These are phyloP conservation scores for Chionoecetes opilio DNA, from an alignment of 1,140 invertebrate genomes.

Conservation along the genomic window DNA sequence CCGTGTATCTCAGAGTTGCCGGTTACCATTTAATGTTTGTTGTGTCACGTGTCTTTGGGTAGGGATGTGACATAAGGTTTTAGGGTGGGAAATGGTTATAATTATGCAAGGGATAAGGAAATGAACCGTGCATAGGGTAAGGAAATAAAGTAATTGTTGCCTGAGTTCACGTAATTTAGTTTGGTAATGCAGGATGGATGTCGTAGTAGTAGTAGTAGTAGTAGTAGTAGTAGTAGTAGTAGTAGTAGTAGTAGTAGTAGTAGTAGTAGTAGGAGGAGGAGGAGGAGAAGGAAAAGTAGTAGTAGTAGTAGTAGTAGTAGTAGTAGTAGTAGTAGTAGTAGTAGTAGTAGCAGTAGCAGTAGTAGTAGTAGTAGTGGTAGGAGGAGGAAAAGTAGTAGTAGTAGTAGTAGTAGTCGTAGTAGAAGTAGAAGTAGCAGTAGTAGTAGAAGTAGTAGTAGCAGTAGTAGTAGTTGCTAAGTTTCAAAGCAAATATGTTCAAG, in stretches of 20 bases:
- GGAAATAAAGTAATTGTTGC: too few relatives aligned
- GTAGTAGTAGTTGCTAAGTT: too few relatives aligned
- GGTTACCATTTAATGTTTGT: not conserved
- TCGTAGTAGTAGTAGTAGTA: not conserved
- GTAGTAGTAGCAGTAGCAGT: not conserved
- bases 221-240: not conserved
- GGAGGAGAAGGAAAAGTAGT: not conserved
- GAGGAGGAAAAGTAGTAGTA: too few relatives aligned
- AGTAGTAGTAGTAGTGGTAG: too few relatives aligned
- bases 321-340: conserved; percentile 1
- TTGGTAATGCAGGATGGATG: not conserved
- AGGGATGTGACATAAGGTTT: not conserved
- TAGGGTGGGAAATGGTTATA: not conserved
- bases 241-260: not conserved
- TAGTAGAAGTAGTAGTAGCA: too few relatives aligned
- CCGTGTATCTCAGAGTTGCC: not conserved
- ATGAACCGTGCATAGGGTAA: too few relatives aligned
- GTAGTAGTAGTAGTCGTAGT: too few relatives aligned
- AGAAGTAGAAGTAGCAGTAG: too few relatives aligned
- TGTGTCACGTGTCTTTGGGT: not conserved
- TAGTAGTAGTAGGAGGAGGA: not conserved
- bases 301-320: conserved; percentile 11
- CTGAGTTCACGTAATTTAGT: too few relatives aligned
- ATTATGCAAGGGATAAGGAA: too few relatives aligned
- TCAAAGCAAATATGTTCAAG: too few relatives aligned